A percentile compares a stretch with the other conserved stretches of the same genome.
Conservation (phyloP, 2,113 vertebrate genomes). For the Amia ocellicauda region DNA sequence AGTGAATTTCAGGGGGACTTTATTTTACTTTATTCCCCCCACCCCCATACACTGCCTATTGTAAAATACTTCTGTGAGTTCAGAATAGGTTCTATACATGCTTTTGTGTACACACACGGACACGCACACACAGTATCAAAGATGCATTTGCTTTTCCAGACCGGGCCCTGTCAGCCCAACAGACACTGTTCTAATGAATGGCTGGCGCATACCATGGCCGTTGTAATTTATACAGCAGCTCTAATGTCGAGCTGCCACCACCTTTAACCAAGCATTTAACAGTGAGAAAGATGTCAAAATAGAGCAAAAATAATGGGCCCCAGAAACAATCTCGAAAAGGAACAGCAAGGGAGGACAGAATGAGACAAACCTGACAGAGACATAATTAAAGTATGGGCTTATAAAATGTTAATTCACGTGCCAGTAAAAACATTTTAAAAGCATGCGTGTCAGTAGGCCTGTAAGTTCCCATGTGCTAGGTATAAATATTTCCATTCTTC, state of each 20-base stretch:
- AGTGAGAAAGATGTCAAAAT: conserved; percentile 35
- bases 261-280: conserved; percentile 31
- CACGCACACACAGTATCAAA: conserved; percentile 5
- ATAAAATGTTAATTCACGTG: conserved; percentile 29
- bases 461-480: conserved; percentile 14
- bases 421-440: conserved; percentile 49
- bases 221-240: conserved; percentile 22
- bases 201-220: conserved; percentile 10
- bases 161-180: background rate
- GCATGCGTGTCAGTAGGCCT: conserved; percentile 24
- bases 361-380: conserved; percentile 27
- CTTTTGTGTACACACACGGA: background rate
- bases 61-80: background rate
- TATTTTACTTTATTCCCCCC: background rate
- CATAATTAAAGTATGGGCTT: conserved; percentile 38
- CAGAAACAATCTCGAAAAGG: conserved; percentile 31
- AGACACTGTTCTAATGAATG: background rate
- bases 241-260: conserved; percentile 12
- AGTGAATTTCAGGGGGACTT: background rate
- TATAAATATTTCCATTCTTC: conserved; percentile 25
- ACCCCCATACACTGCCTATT: background rate
- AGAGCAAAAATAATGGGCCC: conserved; percentile 25
- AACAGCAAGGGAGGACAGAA: conserved; percentile 25
- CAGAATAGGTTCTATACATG: background rate
- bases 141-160: background rate